Conservation (phyloP, 2,113 vertebrate genomes). For the Odocoileus virginianus region DNA sequence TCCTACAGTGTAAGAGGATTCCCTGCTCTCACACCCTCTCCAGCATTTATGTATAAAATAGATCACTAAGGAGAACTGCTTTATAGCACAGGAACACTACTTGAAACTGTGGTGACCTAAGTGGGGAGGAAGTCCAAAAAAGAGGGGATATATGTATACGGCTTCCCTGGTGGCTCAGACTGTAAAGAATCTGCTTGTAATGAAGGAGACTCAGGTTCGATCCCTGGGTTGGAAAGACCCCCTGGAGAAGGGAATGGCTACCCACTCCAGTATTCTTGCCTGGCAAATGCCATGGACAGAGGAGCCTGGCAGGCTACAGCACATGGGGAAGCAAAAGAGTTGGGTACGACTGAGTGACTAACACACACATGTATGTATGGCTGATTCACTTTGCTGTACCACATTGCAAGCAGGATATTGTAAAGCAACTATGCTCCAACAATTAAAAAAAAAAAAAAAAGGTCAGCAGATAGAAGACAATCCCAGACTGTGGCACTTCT, state of each 20-base stretch:
- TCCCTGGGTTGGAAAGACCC: background rate
- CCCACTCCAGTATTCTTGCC: background rate
- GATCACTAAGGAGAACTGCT: background rate
- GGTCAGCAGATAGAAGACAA: background rate
- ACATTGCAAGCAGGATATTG: background rate
- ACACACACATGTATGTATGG: background rate
- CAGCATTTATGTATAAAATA: background rate
- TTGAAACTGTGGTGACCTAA: background rate
- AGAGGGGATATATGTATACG: background rate
- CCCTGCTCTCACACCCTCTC: background rate
- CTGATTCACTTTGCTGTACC: background rate
- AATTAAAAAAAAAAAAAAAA: background rate
- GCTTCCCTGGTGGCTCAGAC: background rate
- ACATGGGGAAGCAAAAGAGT: background rate
- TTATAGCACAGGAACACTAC: background rate
- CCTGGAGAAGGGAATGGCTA: background rate
- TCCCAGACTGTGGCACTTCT: background rate
- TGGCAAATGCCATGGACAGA: background rate
- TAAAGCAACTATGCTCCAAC: background rate
- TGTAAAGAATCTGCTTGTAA: background rate
- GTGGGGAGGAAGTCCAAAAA: background rate
- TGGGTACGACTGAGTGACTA: background rate
- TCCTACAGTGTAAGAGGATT: background rate
- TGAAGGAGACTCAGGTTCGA: background rate
- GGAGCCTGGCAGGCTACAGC: background rate